phyloP scores from a whole-genome alignment of 92 coral and sea anemone species.

The Micromussa lordhowensis region DNA sequence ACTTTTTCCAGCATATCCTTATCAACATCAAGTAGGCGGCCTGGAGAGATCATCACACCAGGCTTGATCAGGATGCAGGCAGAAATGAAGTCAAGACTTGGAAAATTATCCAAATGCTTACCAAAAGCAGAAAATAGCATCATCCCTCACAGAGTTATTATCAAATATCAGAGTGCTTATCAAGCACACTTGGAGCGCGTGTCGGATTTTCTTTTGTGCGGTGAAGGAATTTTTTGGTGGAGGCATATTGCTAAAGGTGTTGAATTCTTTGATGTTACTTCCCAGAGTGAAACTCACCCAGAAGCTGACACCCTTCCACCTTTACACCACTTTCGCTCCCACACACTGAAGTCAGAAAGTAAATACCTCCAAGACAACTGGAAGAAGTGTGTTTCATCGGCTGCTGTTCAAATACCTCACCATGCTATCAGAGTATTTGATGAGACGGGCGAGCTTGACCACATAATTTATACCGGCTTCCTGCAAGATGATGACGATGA shows the following conservation, averaged over 20 bases:
- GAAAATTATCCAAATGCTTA: conserved; percentile 31
- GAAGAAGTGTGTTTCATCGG: not conserved
- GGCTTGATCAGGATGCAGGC: conserved; percentile 37
- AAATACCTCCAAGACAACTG: not conserved
- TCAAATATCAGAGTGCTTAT: conserved; percentile 22
- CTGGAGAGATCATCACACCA: conserved; percentile 3
- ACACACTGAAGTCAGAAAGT: not conserved
- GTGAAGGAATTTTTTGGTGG: conserved; percentile 35
- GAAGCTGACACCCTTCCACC: not conserved
- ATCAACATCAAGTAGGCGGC: conserved; percentile 12
- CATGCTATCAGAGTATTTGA: conserved; percentile 15
- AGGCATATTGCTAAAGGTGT: conserved; percentile 8
- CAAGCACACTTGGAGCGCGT: conserved; percentile 52
- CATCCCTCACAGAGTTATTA: conserved; percentile 32
- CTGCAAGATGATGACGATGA: not conserved
- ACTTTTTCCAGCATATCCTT: conserved; percentile 7
- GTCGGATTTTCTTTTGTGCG: conserved; percentile 47
- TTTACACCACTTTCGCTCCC: conserved; percentile 1
- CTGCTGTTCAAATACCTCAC: not conserved
- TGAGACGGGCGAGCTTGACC: not conserved
- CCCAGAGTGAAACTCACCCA: not conserved
- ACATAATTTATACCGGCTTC: not conserved
- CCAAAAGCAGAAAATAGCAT: conserved; percentile 27
- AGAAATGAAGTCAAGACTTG: conserved; percentile 37
- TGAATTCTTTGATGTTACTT: not conserved